Base-by-base conservation (phyloP, 2,113 vertebrate genomes). In the Cyprinodon variegatus region DNA sequence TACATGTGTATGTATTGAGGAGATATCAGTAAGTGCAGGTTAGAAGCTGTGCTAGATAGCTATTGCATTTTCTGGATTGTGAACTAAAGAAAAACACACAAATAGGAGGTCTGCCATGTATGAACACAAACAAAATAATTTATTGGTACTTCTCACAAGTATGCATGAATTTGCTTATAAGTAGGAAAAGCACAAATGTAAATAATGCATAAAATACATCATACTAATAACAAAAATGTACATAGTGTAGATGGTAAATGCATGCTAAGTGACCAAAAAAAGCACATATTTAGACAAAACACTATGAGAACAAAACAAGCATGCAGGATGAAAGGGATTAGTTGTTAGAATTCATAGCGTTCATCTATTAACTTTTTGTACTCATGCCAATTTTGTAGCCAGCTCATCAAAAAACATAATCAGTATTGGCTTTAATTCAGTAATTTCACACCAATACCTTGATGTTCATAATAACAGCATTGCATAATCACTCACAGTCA, bases 91-190 rank as follows among this genome's bases (percentile, higher is more conserved):
- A 83, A 76, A 81, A 29, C 29, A 29, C 39, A 79, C 67, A 84
- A 61, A 85, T 20, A 81, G 57, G 38, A 74, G 65, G 61, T 53
- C 57, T n/a, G n/a, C 50, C 68, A 68, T 68, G 78, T 63, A 48
- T 63, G 63, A 59, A 61, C 45, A 82, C 68, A 84, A 87, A 87
- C 78, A 45, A 74, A 80, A 78, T 83, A 64, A 78, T 90, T 88
- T 85, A 90, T 89, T 86, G 37, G 11, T 43, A 48, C 72, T 41
- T 73, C n/a, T 69, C 81, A 83, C 62, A 71, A 65, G 65, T 63
- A 72, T 79, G 22, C 29, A 46, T 69, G 74, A 63, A 6, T 59
- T 43, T 62, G 65, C 73, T 46, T 61, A 14, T 69, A 74, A 11
- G 3, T 61, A 69, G 36, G 57, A 57, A 74, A 62, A 63, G 61